phyloP scores from a whole-genome alignment of 2,797 vertebrate genomes.

The Sebastes oblongus region DNA sequence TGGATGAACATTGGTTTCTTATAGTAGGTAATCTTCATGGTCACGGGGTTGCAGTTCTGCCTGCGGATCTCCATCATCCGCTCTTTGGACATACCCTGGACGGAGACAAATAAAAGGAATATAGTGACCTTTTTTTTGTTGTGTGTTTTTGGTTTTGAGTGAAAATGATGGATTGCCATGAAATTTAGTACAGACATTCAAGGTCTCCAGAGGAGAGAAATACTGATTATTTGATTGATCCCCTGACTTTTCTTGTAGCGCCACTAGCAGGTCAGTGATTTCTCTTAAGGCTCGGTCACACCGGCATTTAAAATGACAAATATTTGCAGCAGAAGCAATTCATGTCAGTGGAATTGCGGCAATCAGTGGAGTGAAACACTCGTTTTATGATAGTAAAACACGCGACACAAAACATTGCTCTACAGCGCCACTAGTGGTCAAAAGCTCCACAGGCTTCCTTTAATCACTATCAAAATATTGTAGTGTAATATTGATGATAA shows the following conservation, averaged over 20 bases:
- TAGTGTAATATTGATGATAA: neutral
- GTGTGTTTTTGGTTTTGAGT: neutral
- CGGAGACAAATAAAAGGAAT: neutral
- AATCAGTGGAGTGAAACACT: neutral
- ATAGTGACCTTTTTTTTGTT: neutral
- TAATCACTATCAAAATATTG: neutral
- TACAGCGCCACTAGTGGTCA: neutral
- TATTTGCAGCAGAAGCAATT: neutral
- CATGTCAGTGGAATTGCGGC: neutral
- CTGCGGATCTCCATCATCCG: conserved; percentile 83
- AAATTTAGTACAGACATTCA: conserved; percentile 21
- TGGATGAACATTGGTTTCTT: conserved; percentile 89
- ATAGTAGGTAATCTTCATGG: conserved; percentile 81
- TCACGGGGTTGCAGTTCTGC: conserved; percentile 79
- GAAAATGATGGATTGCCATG: conserved; percentile 54
- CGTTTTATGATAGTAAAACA: neutral
- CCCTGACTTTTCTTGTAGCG: neutral
- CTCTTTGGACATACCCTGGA: conserved; percentile 83
- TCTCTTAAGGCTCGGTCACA: neutral
- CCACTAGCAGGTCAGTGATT: neutral
- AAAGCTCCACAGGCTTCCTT: neutral
- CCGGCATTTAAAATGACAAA: neutral
- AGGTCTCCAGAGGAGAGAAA: neutral
- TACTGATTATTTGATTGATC: neutral
- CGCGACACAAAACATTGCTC: neutral